These are phyloP conservation scores for Xiphophorus hellerii DNA, from an alignment of 2,113 vertebrate genomes.

Conservation along the genomic window DNA sequence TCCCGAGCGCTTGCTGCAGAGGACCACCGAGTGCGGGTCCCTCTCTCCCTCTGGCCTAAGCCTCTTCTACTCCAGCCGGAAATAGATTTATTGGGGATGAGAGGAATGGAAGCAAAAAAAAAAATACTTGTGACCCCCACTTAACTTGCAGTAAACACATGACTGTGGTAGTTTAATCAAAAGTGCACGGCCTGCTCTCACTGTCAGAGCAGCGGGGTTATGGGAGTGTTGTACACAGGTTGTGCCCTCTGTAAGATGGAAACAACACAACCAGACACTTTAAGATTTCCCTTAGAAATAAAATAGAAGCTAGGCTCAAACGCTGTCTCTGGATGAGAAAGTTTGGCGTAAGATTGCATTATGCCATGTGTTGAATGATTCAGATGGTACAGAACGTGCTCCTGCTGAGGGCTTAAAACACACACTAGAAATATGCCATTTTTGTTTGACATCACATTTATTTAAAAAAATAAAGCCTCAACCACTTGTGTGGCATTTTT, in stretches of 20 bases:
- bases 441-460: conserved; percentile 73
- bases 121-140: conserved; percentile 78
- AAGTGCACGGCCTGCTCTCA: conserved; percentile 53
- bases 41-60: conserved; percentile 61
- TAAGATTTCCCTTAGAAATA: background rate
- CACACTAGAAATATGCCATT: conserved; percentile 59
- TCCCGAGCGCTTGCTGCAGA: conserved; percentile 79
- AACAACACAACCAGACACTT: conserved; percentile 15
- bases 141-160: conserved; percentile 75
- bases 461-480: conserved; percentile 52
- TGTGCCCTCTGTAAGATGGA: conserved; percentile 23
- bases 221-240: conserved; percentile 56
- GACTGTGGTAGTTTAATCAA: conserved; percentile 75
- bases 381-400: conserved; percentile 60
- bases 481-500: conserved; percentile 45
- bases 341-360: conserved; percentile 19
- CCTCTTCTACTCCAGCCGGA: conserved; percentile 80
- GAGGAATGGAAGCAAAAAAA: conserved; percentile 76
- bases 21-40: conserved; percentile 89
- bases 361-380: conserved; percentile 5
- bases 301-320: background rate
- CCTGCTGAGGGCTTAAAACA: conserved; percentile 64
- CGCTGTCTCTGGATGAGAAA: background rate
- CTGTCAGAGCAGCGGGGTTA: conserved; percentile 70
- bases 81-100: conserved; percentile 70